Base-by-base conservation (phyloP, 1,140 invertebrate species). In the Harlomillsia oculata region DNA sequence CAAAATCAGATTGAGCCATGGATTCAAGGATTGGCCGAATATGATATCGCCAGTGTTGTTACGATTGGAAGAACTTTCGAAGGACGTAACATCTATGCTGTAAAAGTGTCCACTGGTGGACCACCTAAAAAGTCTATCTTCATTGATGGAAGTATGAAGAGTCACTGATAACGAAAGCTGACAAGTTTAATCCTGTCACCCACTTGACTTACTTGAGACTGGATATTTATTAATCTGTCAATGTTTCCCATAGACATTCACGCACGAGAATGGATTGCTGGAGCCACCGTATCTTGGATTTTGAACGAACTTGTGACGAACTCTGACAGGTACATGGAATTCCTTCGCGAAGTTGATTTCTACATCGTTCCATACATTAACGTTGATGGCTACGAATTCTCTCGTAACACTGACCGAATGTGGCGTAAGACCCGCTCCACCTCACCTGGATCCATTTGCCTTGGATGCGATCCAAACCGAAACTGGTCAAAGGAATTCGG, bases 331-430 rank as follows among this genome's bases (percentile, higher is more conserved):
- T 54, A 54, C 39, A 26, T 13, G n/a, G 46, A 73, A 26, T 34
- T 59, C 34, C 32, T 59, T 5, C 5, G 23, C 5, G 18, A 49
- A n/a, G 28, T 59, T 13, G 57, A 59, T 14, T 25, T 59, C n/a
- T 49, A 59, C 37, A 43, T 59, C 25, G 20, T 59, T 2, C 57
- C 57, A 16, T 8, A 48, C 3, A 20, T 53, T 5, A 59, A 59
- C 26, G 29, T 32, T 3, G 56, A 59, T 39, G 56, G 56, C 16
- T 89, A 90, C 62, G 84, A 87, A 69, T 88, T 80, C 64, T 83
- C 82, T 1, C 84, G 87, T 64, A 78, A 72, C 0, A 73, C 5
- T 16, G 40, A 50, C 6, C 28, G 56, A 36, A 36, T 59, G 41
- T 59, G 56, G 56, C 45, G 56, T 25, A 59, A 59, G 44, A 59